These are phyloP conservation scores for Hoplostethus mediterraneus DNA, from an alignment of 2,797 vertebrate species.

Conservation along the genomic window DNA sequence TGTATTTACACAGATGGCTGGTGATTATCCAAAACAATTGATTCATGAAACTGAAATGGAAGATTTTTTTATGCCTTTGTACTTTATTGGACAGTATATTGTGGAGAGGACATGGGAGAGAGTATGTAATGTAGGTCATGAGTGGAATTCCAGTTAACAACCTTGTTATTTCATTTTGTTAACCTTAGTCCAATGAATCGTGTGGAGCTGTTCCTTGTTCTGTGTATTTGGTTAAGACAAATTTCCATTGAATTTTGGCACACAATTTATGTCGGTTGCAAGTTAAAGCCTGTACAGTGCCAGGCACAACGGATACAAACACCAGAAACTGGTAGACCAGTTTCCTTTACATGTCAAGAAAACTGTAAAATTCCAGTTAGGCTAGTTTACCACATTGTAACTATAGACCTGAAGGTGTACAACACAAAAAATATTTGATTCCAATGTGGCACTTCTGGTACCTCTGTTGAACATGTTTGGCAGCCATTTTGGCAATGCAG, in stretches of 20 bases:
- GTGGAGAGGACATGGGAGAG: constrained; percentile 28
- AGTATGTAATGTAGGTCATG: constrained; percentile 36
- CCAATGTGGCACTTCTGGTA: constrained; percentile 73
- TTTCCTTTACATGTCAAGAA: neutral
- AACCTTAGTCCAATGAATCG: constrained; percentile 20
- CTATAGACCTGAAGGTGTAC: constrained; percentile 48
- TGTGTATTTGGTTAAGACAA: neutral
- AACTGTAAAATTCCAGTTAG: constrained; percentile 35
- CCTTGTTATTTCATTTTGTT: neutral
- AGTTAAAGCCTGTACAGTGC: constrained; percentile 3
- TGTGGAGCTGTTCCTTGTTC: constrained; percentile 17
- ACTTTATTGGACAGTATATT: constrained; percentile 16
- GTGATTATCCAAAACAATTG: constrained; percentile 68
- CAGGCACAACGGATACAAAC: neutral
- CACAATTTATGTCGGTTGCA: constrained; percentile 12
- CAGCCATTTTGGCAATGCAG: constrained; percentile 81
- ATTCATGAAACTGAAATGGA: too few relatives aligned
- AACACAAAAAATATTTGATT: constrained; percentile 49
- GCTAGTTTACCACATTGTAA: constrained; percentile 25
- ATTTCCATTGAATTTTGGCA: constrained; percentile 25
- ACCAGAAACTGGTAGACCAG: constrained; percentile 4
- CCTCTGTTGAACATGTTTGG: constrained; percentile 76
- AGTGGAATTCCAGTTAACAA: constrained; percentile 27
- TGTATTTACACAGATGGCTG: constrained; percentile 72
- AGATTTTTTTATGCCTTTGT: constrained; percentile 10